These are phyloP conservation scores for Cheirogaleus medius DNA, from an alignment of 2,113 vertebrate genomes.

Conservation along the genomic window DNA sequence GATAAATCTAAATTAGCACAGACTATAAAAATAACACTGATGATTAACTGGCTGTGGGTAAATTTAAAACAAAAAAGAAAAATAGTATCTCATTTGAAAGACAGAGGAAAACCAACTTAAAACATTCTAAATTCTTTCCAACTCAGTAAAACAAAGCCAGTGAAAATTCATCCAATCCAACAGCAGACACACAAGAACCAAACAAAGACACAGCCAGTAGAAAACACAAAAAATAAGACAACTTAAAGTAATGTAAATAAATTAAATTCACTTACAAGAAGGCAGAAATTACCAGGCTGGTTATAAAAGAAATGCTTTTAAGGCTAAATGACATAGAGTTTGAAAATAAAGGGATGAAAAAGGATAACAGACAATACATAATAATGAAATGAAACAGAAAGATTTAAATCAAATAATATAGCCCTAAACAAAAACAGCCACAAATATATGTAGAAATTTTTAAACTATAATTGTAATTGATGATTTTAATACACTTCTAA, in stretches of 20 bases:
- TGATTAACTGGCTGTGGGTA: not conserved
- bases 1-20: slow-evolving; percentile 19
- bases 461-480: not conserved
- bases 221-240: not conserved
- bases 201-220: not conserved
- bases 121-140: not conserved
- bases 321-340: not conserved
- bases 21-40: not conserved
- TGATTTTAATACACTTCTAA: not conserved
- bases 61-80: not conserved
- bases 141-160: slow-evolving; percentile 16
- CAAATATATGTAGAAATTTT: not conserved
- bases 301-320: not conserved
- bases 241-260: slow-evolving; percentile 1
- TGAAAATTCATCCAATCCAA: slow-evolving; percentile 22
- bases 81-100: not conserved
- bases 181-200: not conserved
- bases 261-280: not conserved
- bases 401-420: not conserved
- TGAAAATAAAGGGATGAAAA: slow-evolving; percentile 16
- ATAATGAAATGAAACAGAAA: not conserved
- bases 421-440: slow-evolving; percentile 4
- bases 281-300: not conserved
- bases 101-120: not conserved
- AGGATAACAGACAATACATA: not conserved